phyloP scores from a whole-genome alignment of 1,140 invertebrate species.

The Chrysoperla carnea region DNA sequence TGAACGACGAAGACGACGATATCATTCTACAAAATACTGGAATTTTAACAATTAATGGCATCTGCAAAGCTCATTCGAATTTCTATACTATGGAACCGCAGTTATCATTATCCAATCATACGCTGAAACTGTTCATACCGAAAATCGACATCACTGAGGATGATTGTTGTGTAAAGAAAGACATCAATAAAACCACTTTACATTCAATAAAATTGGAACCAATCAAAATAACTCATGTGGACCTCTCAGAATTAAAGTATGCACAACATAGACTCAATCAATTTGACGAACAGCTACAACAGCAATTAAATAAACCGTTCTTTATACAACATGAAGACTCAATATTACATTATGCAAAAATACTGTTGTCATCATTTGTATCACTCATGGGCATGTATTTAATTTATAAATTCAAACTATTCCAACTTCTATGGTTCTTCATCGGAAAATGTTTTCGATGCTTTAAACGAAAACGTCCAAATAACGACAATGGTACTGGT shows the following conservation, averaged over 20 bases:
- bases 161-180: not conserved
- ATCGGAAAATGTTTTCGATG: too few species aligned
- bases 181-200: not conserved
- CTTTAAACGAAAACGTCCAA: too few species aligned
- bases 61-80: conserved; percentile 2
- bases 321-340: too few species aligned
- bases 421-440: too few species aligned
- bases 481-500: too few species aligned
- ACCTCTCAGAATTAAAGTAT: conserved; percentile 1
- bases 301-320: too few species aligned
- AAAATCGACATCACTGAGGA: not conserved
- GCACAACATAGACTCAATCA: not conserved
- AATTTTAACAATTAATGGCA: not conserved
- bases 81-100: not conserved
- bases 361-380: too few species aligned
- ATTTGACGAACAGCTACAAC: too few species aligned
- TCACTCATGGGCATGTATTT: too few species aligned
- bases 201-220: not conserved
- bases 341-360: too few species aligned
- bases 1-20: not conserved
- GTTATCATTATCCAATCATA: not conserved
- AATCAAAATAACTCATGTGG: not conserved
- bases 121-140: not conserved
- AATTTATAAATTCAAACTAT: too few species aligned
- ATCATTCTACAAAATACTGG: not conserved